Conservation (phyloP, 2,797 vertebrate genomes). For the Kryptolebias ocellatus region DNA sequence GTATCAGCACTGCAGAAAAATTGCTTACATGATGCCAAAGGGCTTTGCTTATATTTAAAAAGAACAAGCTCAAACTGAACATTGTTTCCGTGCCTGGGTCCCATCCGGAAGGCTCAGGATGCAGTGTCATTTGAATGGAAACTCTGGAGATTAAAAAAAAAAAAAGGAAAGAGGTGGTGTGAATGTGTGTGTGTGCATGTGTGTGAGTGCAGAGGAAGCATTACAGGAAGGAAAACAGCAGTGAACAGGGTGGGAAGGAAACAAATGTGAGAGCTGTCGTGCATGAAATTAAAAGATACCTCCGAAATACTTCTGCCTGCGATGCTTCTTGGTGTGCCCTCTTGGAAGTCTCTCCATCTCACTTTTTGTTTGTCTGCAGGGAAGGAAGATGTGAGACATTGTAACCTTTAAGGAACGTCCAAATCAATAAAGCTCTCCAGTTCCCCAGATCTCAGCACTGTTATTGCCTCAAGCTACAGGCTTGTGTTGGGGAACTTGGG, state of each 20-base stretch:
- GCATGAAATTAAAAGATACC: slow-evolving; percentile 83
- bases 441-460: slow-evolving; percentile 57
- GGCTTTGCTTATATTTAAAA: slow-evolving; percentile 39
- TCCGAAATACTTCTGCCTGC: slow-evolving; percentile 60
- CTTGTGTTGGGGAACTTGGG: slow-evolving; percentile 38
- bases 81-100: slow-evolving; percentile 55
- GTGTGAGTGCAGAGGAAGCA: slow-evolving; percentile 25
- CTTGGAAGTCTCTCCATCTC: slow-evolving; percentile 59
- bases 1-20: slow-evolving; percentile 61
- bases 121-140: slow-evolving; percentile 53
- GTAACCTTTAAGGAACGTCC: slow-evolving; percentile 80
- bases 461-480: slow-evolving; percentile 62
- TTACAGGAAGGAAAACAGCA: slow-evolving; percentile 48
- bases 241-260: slow-evolving; percentile 59
- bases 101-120: slow-evolving; percentile 56
- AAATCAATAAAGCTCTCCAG: slow-evolving; percentile 71
- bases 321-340: slow-evolving; percentile 34
- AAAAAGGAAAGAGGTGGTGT: neutral
- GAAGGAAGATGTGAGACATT: slow-evolving; percentile 64
- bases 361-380: slow-evolving; percentile 61
- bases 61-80: slow-evolving; percentile 53
- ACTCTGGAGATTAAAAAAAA: slow-evolving; percentile 40
- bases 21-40: slow-evolving; percentile 54
- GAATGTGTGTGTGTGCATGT: slow-evolving; percentile 14
- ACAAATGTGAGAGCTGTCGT: slow-evolving; percentile 74